phyloP scores from a whole-genome alignment of 2,113 vertebrate species.

The Nansenia antarctica region DNA sequence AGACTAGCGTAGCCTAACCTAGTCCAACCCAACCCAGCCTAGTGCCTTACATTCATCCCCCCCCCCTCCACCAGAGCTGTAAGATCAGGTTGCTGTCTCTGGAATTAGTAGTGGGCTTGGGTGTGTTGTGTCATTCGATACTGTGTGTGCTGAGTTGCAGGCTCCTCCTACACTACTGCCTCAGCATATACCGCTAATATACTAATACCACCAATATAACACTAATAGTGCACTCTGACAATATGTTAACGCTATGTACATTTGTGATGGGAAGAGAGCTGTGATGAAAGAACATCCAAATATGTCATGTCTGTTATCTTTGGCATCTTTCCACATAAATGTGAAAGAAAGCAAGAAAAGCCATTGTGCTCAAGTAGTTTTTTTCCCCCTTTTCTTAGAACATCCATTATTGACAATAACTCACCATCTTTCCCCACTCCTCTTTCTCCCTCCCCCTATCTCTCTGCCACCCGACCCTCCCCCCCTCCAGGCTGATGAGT shows the following conservation, averaged over 20 bases:
- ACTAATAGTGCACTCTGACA: neutral
- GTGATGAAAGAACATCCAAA: neutral
- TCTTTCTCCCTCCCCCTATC: conserved; percentile 7
- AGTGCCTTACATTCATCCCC: conserved; percentile 49
- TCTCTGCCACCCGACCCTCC: neutral
- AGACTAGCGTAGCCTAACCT: conserved; percentile 3
- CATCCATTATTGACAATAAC: neutral
- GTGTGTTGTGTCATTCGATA: conserved; percentile 56
- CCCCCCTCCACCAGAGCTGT: neutral
- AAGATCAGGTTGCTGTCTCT: conserved; percentile 46
- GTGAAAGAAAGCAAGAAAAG: no score
- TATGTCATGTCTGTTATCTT: neutral
- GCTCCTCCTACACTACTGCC: conserved; percentile 22
- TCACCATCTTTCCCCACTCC: neutral
- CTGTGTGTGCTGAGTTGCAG: conserved; percentile 1
- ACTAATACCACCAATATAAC: conserved; percentile 3
- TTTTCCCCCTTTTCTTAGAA: neutral
- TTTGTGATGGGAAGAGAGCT: no score
- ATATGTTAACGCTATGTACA: no score
- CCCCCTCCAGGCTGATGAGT: conserved; percentile 55
- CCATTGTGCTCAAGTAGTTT: no score
- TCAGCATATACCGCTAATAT: neutral
- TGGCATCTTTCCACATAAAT: no score
- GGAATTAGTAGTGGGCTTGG: conserved; percentile 10
- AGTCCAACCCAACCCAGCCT: neutral